These are phyloP conservation scores for Apodemus speciosus DNA, from an alignment of 2,113 vertebrate genomes.

Conservation along the genomic window DNA sequence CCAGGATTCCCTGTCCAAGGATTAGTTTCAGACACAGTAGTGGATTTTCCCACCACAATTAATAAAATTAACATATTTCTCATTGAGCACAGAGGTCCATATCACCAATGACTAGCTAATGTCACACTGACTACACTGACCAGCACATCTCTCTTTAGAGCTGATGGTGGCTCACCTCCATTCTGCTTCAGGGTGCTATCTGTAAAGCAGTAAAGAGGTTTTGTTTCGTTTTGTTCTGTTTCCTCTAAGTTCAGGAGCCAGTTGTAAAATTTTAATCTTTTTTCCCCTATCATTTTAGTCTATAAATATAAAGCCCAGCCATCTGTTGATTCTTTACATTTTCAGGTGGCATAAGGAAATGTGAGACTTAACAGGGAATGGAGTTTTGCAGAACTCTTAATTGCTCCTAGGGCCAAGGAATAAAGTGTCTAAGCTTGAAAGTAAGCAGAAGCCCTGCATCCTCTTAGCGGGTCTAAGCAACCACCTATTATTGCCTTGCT, in stretches of 20 bases:
- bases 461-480: not conserved
- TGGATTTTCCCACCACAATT: not conserved
- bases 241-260: not conserved
- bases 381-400: conserved; percentile 10
- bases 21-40: not conserved
- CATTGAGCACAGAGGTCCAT: not conserved
- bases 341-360: conserved; percentile 64
- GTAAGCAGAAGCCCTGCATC: not conserved
- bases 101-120: not conserved
- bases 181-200: not conserved
- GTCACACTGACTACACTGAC: not conserved
- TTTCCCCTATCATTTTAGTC: conserved; percentile 29
- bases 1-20: not conserved
- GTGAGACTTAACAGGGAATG: not conserved
- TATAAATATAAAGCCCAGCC: conserved; percentile 64
- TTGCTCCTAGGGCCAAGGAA: not conserved
- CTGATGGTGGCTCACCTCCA: not conserved
- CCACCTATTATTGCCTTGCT: not conserved
- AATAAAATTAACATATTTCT: not conserved
- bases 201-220: not conserved
- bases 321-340: conserved; percentile 65
- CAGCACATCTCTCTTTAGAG: not conserved
- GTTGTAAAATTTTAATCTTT: not conserved
- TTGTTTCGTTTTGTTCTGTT: not conserved
- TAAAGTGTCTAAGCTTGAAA: conserved; percentile 7